phyloP scores from a whole-genome alignment of 2,113 vertebrate genomes.

The Montifringilla adamsi region DNA sequence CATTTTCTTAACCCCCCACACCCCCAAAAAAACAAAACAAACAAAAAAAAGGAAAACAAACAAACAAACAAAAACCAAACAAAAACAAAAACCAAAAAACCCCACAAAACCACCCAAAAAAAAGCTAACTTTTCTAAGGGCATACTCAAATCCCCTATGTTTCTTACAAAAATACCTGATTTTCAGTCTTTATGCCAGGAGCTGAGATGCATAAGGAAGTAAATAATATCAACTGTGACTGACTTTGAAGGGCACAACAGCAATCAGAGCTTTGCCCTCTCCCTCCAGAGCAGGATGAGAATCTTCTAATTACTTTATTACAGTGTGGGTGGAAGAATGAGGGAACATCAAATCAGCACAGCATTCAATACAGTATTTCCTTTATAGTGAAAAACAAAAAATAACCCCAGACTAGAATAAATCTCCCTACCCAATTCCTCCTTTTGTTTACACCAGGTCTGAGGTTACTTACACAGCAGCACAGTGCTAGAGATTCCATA shows the following conservation, averaged over 20 bases:
- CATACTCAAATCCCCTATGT: neutral
- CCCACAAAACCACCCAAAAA: neutral
- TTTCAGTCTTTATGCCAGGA: neutral
- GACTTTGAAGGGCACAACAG: neutral
- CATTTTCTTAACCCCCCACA: neutral
- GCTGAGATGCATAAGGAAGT: neutral
- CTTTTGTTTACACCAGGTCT: neutral
- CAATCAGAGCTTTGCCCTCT: neutral
- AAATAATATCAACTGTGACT: neutral
- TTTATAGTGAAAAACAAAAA: neutral
- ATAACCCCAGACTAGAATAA: neutral
- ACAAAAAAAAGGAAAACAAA: too few relatives aligned
- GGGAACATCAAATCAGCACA: neutral
- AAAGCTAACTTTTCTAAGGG: neutral
- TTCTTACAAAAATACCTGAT: neutral
- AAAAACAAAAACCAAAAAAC: neutral
- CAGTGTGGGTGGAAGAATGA: neutral
- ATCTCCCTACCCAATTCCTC: neutral
- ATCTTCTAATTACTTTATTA: slow-evolving; percentile 26
- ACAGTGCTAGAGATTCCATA: neutral
- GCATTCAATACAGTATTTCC: neutral
- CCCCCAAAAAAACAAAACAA: too few relatives aligned
- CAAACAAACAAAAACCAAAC: too few relatives aligned
- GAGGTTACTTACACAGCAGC: neutral
- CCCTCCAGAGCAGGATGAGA: neutral